Percentiles rank a stretch among this genome's conserved stretches.
Conservation (phyloP, 1,140 invertebrate species). For the Cryptotermes secundus region DNA sequence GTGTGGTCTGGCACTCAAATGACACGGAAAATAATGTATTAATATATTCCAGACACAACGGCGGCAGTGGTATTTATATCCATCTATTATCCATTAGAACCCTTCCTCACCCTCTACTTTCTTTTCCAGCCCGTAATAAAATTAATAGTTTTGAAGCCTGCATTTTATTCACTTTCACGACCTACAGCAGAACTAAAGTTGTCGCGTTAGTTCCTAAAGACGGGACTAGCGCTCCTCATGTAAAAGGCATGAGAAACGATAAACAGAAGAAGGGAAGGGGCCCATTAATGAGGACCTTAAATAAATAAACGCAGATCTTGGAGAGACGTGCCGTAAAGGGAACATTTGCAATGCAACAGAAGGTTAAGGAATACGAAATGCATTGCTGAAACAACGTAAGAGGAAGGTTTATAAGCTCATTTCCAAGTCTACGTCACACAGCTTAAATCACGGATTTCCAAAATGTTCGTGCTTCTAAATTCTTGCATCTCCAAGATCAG, state of each 20-base stretch:
- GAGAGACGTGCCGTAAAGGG: neutral
- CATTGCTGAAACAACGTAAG: neutral
- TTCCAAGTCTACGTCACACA: neutral
- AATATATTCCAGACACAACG: slow-evolving; percentile 31
- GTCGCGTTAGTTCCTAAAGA: slow-evolving; percentile 4
- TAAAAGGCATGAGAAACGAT: slow-evolving; percentile 27
- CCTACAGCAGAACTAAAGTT: neutral
- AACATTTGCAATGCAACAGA: neutral
- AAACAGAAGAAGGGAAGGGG: neutral
- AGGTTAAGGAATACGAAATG: neutral
- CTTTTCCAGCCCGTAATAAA: neutral
- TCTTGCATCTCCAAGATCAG: no score
- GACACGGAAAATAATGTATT: slow-evolving; percentile 33
- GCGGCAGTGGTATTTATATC: slow-evolving; percentile 34
- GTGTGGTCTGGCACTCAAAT: neutral
- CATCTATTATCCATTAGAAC: slow-evolving; percentile 34
- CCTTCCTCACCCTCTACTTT: neutral
- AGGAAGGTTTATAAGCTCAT: slow-evolving; percentile 29
- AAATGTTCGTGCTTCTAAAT: no score
- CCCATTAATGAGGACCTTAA: slow-evolving; percentile 29
- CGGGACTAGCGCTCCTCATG: slow-evolving; percentile 24
- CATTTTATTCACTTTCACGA: neutral
- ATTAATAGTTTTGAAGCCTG: slow-evolving; percentile 22
- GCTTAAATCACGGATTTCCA: no score
- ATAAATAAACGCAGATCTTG: slow-evolving; percentile 26